Evolutionary conservation across 2,888 invertebrate genomes (phyloP), one percentile per base, ranked within the genome.

Genomic region (Tinea trinotella): DNA sequence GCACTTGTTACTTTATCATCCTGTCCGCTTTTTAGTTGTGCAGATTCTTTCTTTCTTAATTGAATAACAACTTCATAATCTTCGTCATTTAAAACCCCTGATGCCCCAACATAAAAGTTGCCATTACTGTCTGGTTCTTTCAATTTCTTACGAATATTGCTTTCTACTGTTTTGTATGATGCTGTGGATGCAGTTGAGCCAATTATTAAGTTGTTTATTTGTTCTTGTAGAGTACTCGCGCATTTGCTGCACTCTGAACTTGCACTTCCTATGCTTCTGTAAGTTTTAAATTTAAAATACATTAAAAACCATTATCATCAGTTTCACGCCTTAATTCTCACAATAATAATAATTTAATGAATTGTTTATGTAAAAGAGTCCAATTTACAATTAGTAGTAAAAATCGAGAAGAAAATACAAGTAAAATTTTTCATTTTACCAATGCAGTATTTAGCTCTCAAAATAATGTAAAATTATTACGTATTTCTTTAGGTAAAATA

Each of bases 11-110:
- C 10, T 50, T 13, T 24, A 50, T 50, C 18, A 13, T 50, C n/a
- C n/a, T n/a, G n/a, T n/a, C 7, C 9, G 5, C n/a, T 18, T n/a
- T 24, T 40, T 40, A 4, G 7, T 13, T 40, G 13, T 40, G 7
- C 13, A 40, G 24, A 24, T 24, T 71, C 76, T 61, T 80, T 84
- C 57, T 83, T 85, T 53, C 75, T 71, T 5, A 85, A 64, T 57
- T 84, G 83, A 62, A 85, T 81, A 6, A 84, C 64, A 9, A 85
- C 79, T 74, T 85, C 85, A 58, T 83, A 85, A 13, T 70, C 75
- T 53, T 81, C 71, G 57, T 81, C 68, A 62, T 75, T 76, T 5
- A 84, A 63, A 13, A 77, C 68, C 2, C 76, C 79, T 4, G 76
- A 71, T 17, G 82, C 71, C 12, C 81, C 83, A 12, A 85, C 72